Percentiles rank a stretch among this genome's conserved stretches.
These are phyloP conservation scores for Leistus spinibarbis DNA, from an alignment of 2,888 invertebrate species.

Conservation along the genomic window DNA sequence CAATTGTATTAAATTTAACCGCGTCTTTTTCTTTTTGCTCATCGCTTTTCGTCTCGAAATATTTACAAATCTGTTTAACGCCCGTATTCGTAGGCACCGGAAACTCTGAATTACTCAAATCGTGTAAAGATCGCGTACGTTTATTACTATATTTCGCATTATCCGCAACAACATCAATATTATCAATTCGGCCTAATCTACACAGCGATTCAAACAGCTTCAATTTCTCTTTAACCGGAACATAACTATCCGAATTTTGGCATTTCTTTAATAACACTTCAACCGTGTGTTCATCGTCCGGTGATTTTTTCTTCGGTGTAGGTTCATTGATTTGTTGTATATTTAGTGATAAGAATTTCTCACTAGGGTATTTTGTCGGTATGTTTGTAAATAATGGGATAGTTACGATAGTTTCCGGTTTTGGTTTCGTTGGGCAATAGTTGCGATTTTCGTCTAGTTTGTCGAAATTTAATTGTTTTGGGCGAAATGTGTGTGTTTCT, in stretches of 20 bases:
- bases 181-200: conserved; percentile 65
- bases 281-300: conserved; percentile 55
- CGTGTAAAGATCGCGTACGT: conserved; percentile 71
- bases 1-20: conserved; percentile 28
- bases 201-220: conserved; percentile 74
- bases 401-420: not conserved
- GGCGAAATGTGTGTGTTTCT: conserved; percentile 28
- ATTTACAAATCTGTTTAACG: conserved; percentile 72
- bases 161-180: conserved; percentile 67
- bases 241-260: conserved; percentile 67
- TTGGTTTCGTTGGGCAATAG: conserved; percentile 9
- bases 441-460: conserved; percentile 27
- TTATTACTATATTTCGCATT: conserved; percentile 59
- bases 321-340: not conserved
- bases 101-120: conserved; percentile 60
- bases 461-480: conserved; percentile 26
- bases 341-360: conserved; percentile 17
- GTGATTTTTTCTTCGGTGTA: not conserved
- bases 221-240: conserved; percentile 73
- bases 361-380: not conserved
- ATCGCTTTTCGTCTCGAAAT: conserved; percentile 65
- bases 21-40: conserved; percentile 34
- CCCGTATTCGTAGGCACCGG: conserved; percentile 59
- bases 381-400: conserved; percentile 23
- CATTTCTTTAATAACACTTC: conserved; percentile 61